Percentiles rank a stretch among this genome's conserved stretches.
Evolutionary conservation across 2,888 invertebrate genomes (phyloP).

Genomic region (Drosophila algonquin): DNA sequence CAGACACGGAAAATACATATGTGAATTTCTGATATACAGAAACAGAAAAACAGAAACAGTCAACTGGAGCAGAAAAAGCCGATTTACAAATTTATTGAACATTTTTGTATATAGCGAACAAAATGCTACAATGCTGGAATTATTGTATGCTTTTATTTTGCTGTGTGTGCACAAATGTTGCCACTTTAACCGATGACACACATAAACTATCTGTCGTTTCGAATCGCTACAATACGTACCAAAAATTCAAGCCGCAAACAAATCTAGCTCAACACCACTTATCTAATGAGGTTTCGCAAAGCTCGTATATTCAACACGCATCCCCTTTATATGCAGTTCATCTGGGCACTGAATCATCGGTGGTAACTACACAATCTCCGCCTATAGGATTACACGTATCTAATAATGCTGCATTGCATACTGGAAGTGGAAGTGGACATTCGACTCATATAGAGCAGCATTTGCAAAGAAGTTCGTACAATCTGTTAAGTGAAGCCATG

Average conservation of each 20-base stretch:
- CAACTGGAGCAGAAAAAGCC: not conserved
- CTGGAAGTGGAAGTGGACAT: slow-evolving; percentile 36
- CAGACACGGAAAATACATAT: not conserved
- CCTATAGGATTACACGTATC: slow-evolving; percentile 9
- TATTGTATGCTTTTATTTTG: slow-evolving; percentile 39
- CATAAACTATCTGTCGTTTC: slow-evolving; percentile 16
- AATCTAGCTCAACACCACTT: slow-evolving; percentile 19
- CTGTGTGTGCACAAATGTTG: slow-evolving; percentile 34
- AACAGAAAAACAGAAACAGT: not conserved
- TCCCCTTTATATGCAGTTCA: slow-evolving; percentile 1
- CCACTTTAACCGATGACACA: slow-evolving; percentile 28
- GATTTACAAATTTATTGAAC: too few species aligned
- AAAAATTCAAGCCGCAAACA: slow-evolving; percentile 24
- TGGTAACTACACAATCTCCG: not conserved
- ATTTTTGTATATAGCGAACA: slow-evolving; percentile 19
- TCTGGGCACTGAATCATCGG: slow-evolving; percentile 3
- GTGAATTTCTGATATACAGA: not conserved
- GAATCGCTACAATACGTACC: slow-evolving; percentile 35
- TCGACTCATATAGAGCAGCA: slow-evolving; percentile 45
- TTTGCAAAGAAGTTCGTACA: slow-evolving; percentile 83
- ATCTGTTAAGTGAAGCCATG: slow-evolving; percentile 86
- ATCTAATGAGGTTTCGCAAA: slow-evolving; percentile 17
- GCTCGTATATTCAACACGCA: slow-evolving; percentile 4
- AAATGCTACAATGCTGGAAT: slow-evolving; percentile 50
- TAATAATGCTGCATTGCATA: slow-evolving; percentile 9